Conservation (phyloP, 2,888 invertebrate species). For the Euplagia quadripunctaria region DNA sequence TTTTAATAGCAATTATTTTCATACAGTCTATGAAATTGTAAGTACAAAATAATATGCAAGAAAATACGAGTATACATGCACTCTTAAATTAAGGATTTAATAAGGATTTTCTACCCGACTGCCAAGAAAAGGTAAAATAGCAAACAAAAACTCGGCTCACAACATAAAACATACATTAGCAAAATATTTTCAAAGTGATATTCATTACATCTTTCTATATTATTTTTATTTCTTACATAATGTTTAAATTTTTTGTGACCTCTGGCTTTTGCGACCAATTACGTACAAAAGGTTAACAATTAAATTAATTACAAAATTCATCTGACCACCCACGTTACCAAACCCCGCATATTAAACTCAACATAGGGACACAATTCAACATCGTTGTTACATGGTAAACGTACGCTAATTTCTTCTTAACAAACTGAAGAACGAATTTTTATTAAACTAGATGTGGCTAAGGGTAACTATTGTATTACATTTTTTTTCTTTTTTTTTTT, state of each 20-base stretch:
- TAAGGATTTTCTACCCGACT: too few relatives aligned
- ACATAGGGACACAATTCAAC: constrained; percentile 13
- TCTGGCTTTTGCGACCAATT: not conserved
- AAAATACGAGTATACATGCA: too few relatives aligned
- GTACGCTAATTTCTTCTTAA: not conserved
- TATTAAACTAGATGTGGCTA: too few relatives aligned
- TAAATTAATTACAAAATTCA: constrained; percentile 53
- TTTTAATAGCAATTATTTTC: too few relatives aligned
- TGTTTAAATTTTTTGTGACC: constrained; percentile 32
- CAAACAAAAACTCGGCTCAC: not conserved
- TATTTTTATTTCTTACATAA: not conserved
- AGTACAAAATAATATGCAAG: too few relatives aligned
- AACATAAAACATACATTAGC: not conserved
- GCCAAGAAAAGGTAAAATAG: not conserved
- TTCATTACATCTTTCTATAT: not conserved
- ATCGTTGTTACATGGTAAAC: not conserved
- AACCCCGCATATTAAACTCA: constrained; percentile 23
- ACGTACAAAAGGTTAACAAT: constrained; percentile 36
- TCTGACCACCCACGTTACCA: constrained; percentile 30
- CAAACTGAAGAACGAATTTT: too few relatives aligned
- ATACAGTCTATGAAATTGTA: too few relatives aligned
- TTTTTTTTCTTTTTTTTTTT: too few relatives aligned
- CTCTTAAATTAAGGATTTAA: too few relatives aligned
- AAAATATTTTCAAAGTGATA: not conserved
- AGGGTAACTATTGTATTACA: too few relatives aligned